Base-by-base conservation (phyloP, 2,888 invertebrate species). In the Argyresthia goedartella region DNA sequence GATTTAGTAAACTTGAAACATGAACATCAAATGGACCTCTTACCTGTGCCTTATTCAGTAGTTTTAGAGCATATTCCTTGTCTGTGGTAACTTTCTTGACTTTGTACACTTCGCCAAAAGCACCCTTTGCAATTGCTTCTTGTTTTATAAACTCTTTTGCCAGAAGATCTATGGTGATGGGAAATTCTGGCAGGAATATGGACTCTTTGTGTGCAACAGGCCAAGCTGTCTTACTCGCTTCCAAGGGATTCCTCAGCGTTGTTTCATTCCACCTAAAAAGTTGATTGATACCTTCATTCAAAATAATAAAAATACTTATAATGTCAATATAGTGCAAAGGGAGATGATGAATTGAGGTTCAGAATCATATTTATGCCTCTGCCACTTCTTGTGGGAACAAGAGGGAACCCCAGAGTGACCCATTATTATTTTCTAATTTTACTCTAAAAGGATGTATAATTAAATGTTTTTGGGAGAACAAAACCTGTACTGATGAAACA, bases 91-190 rank as follows among this genome's bases (percentile, higher is more conserved):
- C 88, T 69, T 91, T 90, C 57, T 87, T 81, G 11, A 94, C 95
- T 88, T 93, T 93, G 65, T 93, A 93, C 4, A 98, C 97, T 76
- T 93, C 91, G 16, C 97, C 96, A 78, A 95, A 98, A 15, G 96
- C 94, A 56, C 98, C 97, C 67, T 91, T 91, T n/a, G 95, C 93
- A 68, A 97, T 91, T 55, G 92, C 89, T 59, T 92, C 89, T 50
- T 93, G 69, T 57, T 95, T 88, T 79, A 89, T 75, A 69, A 90
- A 92, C 59, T 89, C 89, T 58, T 85, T 86, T 62, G 91, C 89
- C 45, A 76, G 61, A 53, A 90, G 74, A 45, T 89, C 87, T 47
- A 89, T 88, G 58, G 89, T 90, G 51, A 93, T 89, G 65, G 93
- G 93, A 73, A 96, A 97, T 77, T 96, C 95, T 53, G 97, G 96